These are phyloP conservation scores for Ibycter americanus DNA, from an alignment of 2,797 vertebrate genomes.

Conservation along the genomic window DNA sequence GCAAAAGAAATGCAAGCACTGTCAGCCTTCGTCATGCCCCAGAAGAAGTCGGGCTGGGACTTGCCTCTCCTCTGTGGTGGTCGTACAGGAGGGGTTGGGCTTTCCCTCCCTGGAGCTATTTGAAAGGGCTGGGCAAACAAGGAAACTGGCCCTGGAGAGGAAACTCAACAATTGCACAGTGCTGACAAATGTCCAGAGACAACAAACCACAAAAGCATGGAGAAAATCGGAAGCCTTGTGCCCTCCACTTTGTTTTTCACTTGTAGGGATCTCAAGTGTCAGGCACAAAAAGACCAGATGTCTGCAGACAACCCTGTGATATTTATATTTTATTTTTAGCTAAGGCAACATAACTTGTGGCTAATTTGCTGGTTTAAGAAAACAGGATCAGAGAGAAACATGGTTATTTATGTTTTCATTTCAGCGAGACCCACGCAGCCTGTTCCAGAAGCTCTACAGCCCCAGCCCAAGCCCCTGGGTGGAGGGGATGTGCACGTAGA, in stretches of 20 bases:
- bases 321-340: constrained; percentile 1
- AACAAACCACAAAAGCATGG: background rate
- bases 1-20: background rate
- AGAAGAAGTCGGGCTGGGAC: background rate
- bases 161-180: background rate
- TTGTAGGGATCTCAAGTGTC: background rate
- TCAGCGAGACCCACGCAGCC: background rate
- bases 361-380: background rate
- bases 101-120: background rate
- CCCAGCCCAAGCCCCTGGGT: background rate
- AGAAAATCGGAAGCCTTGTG: background rate
- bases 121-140: background rate
- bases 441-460: background rate
- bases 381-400: background rate
- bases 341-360: background rate
- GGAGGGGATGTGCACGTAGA: background rate
- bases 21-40: background rate
- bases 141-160: background rate
- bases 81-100: background rate
- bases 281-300: background rate
- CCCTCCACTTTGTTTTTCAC: background rate
- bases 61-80: background rate
- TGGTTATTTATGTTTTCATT: background rate
- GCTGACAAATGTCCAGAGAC: background rate
- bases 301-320: background rate